Base-by-base conservation (phyloP, 2,888 invertebrate species). In the Cheilosia vulpina region DNA sequence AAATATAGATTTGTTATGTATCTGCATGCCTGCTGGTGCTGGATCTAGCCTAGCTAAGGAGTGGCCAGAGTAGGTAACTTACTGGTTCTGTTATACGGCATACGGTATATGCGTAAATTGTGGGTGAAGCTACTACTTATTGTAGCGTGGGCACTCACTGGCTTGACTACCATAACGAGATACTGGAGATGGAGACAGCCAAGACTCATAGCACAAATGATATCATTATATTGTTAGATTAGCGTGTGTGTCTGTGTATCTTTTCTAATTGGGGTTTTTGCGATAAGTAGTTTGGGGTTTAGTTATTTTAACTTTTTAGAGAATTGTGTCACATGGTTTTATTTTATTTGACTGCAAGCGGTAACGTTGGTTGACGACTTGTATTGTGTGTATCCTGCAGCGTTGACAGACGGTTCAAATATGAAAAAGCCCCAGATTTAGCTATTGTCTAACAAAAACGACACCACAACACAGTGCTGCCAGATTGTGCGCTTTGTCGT, bases 1-100 rank as follows among this genome's bases (percentile, higher is more conserved):
- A 31, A 53, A 45, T 62, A 62, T 81, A 45, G 52, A 72, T 83
- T 77, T 73, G 24, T 53, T 34, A 77, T 31, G 0, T 68, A 66
- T 38, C 38, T 38, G 38, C 13, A 38, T 38, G 38, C 13, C 11
- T 13, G 38, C 13, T 38, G 3, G 11, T 13, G 38, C 13, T 38
- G 3, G 11, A 13, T 38, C 38, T 38, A 13, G 38, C 4, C 38
- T 38, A 13, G 13, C 38, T 38, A 38, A 38, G 38, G 38, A 38
- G 38, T 38, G 38, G 38, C 38, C 13, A 13, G 38, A 13, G 13
- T 38, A 38, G 11, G 13, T 38, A 13, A 3, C 38, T 4, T 13
- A 13, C 38, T 38, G 13, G 38, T 3, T 38, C 34, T 11, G 38
- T 38, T 38, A 13, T 13, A 13, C 13, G 38, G 2, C 1, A 38